A percentile compares a stretch with the other conserved stretches of the same genome.
phyloP scores from a whole-genome alignment of 2,888 invertebrate species.

The Conchocele bisecta region DNA sequence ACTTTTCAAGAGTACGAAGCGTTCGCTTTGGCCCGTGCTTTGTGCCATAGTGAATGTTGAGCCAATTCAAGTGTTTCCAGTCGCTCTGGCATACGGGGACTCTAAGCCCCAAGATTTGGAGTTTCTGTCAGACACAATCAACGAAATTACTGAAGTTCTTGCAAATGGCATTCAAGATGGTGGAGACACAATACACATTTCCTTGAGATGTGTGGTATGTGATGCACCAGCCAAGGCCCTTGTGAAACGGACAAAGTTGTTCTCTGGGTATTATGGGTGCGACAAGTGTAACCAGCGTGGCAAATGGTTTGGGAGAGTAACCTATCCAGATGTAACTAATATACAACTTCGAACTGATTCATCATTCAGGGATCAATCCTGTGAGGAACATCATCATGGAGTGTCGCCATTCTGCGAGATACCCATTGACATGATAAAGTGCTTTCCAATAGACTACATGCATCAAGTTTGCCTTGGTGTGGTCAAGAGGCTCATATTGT shows the following conservation, averaged over 20 bases:
- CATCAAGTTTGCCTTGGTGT: conserved; percentile 68
- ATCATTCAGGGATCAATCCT: background rate
- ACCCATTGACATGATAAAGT: conserved; percentile 46
- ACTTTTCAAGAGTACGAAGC: background rate
- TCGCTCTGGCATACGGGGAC: background rate
- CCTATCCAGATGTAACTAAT: background rate
- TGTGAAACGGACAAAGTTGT: conserved; percentile 30
- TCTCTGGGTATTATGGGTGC: conserved; percentile 43
- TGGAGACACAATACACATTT: background rate
- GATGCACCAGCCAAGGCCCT: conserved; percentile 46
- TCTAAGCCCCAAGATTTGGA: background rate
- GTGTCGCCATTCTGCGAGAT: conserved; percentile 2
- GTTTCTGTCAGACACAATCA: background rate
- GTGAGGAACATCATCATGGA: conserved; percentile 6
- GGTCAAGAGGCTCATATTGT: conserved; percentile 64
- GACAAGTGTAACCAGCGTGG: conserved; percentile 31
- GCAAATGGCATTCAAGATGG: background rate
- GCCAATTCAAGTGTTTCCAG: background rate
- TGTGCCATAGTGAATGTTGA: background rate
- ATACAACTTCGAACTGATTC: background rate
- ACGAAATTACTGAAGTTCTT: background rate
- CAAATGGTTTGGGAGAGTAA: background rate
- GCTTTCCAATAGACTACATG: conserved; percentile 56
- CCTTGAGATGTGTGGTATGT: conserved; percentile 35
- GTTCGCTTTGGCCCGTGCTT: conserved; percentile 1